Conservation (phyloP, 2,113 vertebrate species). For the Syngnathus floridae region DNA sequence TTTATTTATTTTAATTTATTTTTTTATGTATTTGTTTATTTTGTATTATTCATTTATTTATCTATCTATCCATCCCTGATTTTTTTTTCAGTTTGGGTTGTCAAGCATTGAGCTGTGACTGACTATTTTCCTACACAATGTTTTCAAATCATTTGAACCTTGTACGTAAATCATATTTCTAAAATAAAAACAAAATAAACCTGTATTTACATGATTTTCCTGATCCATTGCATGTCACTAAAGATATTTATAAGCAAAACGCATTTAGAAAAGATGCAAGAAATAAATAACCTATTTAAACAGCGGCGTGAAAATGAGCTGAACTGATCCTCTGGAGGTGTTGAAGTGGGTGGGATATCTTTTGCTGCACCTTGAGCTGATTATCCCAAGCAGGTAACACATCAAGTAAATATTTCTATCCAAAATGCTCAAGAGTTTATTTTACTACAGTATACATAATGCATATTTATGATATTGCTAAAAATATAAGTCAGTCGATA, state of each 20-base stretch:
- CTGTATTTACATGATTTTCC: background rate
- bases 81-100: no score
- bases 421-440: background rate
- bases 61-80: no score
- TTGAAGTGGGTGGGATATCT: constrained; percentile 43
- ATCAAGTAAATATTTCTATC: constrained; percentile 26
- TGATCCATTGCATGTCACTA: background rate
- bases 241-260: constrained; percentile 4
- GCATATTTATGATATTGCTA: background rate
- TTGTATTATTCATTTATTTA: no score
- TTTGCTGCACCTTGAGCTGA: constrained; percentile 52
- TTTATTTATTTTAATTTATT: no score
- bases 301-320: constrained; percentile 17
- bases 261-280: constrained; percentile 26
- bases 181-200: background rate
- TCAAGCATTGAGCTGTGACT: no score
- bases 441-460: background rate
- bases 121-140: no score
- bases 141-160: no score
- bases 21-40: no score
- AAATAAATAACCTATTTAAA: constrained; percentile 20
- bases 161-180: no score
- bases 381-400: constrained; percentile 47
- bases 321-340: constrained; percentile 21
- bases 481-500: background rate